phyloP scores from a whole-genome alignment of 2,888 invertebrate species.

The Phortica okadai region DNA sequence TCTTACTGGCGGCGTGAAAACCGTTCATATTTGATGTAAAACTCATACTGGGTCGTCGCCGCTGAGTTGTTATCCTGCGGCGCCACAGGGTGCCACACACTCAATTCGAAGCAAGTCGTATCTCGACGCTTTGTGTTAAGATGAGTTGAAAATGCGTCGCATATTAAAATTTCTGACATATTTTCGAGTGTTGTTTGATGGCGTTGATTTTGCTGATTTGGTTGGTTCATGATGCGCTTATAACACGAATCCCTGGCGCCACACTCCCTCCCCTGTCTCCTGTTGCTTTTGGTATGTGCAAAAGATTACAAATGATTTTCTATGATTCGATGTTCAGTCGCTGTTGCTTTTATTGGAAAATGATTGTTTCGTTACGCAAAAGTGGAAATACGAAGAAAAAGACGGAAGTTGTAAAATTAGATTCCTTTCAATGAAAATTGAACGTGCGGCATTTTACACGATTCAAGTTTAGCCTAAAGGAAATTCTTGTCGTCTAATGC shows the following conservation, averaged over 20 bases:
- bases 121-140: slow-evolving; percentile 30
- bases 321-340: slow-evolving; percentile 43
- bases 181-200: slow-evolving; percentile 62
- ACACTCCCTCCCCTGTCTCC: slow-evolving; percentile 22
- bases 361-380: slow-evolving; percentile 25
- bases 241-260: not conserved
- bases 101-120: not conserved
- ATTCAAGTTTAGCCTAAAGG: not conserved
- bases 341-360: slow-evolving; percentile 10
- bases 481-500: not conserved
- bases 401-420: slow-evolving; percentile 63
- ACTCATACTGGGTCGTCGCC: slow-evolving; percentile 53
- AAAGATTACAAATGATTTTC: slow-evolving; percentile 62
- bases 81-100: slow-evolving; percentile 50
- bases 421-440: slow-evolving; percentile 27
- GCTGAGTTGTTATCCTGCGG: slow-evolving; percentile 44
- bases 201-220: not conserved
- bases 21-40: slow-evolving; percentile 49
- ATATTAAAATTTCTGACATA: slow-evolving; percentile 66
- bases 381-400: slow-evolving; percentile 45
- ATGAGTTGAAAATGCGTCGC: slow-evolving; percentile 51
- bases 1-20: slow-evolving; percentile 9
- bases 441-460: slow-evolving; percentile 24
- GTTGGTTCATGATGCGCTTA: slow-evolving; percentile 24
- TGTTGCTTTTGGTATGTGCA: not conserved